Conservation (phyloP, 2,797 vertebrate genomes). For the Sebastes trivittatus region DNA sequence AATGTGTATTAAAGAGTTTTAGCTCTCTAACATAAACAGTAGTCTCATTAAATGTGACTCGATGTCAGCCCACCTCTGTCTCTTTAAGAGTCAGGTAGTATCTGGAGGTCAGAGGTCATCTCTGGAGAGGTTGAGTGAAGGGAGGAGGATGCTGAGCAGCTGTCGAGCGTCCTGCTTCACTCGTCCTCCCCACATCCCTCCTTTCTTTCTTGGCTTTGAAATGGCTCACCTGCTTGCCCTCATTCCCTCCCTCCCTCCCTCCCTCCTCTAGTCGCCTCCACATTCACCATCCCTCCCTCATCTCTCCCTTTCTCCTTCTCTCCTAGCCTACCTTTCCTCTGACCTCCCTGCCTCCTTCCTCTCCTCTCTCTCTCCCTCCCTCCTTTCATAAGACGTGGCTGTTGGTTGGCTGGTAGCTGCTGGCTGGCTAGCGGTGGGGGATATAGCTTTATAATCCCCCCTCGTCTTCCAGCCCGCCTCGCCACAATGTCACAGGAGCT, state of each 20-base stretch:
- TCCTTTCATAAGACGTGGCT: slow-evolving; percentile 56
- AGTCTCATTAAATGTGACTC: not conserved
- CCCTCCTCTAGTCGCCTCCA: not conserved
- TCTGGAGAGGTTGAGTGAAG: slow-evolving; percentile 36
- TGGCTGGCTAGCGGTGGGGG: slow-evolving; percentile 70
- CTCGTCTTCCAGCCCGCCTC: slow-evolving; percentile 79
- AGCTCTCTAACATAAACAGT: not conserved
- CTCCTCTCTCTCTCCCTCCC: slow-evolving; percentile 13
- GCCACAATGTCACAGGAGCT: slow-evolving; percentile 86
- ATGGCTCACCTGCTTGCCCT: slow-evolving; percentile 45
- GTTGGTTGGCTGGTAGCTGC: slow-evolving; percentile 67
- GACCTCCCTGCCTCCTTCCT: slow-evolving; percentile 37
- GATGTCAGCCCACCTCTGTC: not conserved
- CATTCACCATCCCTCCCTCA: not conserved
- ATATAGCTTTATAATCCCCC: slow-evolving; percentile 81
- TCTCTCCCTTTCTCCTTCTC: not conserved
- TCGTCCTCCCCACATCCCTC: slow-evolving; percentile 20
- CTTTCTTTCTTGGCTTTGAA: slow-evolving; percentile 30
- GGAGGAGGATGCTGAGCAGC: slow-evolving; percentile 60
- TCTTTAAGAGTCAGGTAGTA: slow-evolving; percentile 52
- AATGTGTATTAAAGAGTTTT: not conserved
- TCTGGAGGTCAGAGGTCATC: slow-evolving; percentile 62
- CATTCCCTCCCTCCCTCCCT: not conserved
- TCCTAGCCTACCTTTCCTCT: slow-evolving; percentile 39
- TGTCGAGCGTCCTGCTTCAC: slow-evolving; percentile 33